Evolutionary conservation across 2,888 invertebrate genomes (phyloP), one percentile per base, ranked within the genome.

Genomic region (Argynnis bischoffii): DNA sequence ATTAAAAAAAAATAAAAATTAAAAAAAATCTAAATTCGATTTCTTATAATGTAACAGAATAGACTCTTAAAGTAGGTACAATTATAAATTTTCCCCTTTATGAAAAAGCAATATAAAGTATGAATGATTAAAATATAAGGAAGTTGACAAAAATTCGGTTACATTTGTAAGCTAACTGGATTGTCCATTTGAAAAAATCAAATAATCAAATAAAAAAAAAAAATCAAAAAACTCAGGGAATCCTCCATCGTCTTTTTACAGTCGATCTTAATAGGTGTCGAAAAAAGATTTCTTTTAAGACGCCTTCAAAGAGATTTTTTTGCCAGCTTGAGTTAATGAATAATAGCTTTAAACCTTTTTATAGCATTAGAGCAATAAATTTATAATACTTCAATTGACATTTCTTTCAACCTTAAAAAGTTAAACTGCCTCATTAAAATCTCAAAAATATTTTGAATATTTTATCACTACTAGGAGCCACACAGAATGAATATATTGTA

Each of bases 221-320:
- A n/a, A n/a, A n/a, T n/a, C n/a, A n/a, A n/a, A n/a, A n/a, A n/a
- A 56, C 31, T 47, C 63, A 66, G 21, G 50, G 50, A 50, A 21
- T 18, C 55, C 51, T n/a, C 55, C 50, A 15, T 35, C 55, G 55
- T 56, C 64, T 59, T 64, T 67, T 67, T 63, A 21, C 56, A 61
- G 56, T 61, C 16, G 15, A 64, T 65, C 61, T 61, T 64, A 69
- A 69, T 64, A 60, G 64, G 64, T 69, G 69, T 65, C 53, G 50
- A 51, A 53, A 57, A 69, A 69, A 69, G 56, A 56, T 55, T 68
- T 61, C 55, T 51, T 61, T 61, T 51, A 18, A 47, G 48, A 4
- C 3, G 4, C 53, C 31, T 61, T 69, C 61, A 55, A 65, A 65
- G 64, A 41, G 60, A 35, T 41, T 59, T 59, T 26, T 60, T 55